Evolutionary conservation across 2,797 vertebrate genomes (phyloP).

Genomic region (Atherinosoma microstoma): DNA sequence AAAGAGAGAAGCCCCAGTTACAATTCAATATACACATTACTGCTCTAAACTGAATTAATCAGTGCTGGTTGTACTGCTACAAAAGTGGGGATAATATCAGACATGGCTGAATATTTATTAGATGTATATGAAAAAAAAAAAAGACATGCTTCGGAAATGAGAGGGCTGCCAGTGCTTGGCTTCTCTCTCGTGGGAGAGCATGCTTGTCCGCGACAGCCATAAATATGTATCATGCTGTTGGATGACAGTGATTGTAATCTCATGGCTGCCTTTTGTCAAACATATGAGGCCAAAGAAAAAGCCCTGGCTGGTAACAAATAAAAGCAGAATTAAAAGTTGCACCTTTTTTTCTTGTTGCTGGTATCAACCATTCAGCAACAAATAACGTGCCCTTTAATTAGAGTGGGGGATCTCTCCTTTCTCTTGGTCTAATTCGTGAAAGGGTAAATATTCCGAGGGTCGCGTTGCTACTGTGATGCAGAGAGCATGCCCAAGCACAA

Average conservation of each 20-base stretch:
- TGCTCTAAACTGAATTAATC: constrained; percentile 64
- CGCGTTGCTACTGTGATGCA: constrained; percentile 49
- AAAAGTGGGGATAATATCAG: constrained; percentile 70
- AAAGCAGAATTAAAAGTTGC: constrained; percentile 60
- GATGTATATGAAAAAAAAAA: constrained; percentile 37
- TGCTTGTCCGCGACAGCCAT: constrained; percentile 70
- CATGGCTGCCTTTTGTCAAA: constrained; percentile 57
- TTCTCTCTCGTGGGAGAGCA: constrained; percentile 44
- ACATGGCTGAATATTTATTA: constrained; percentile 66
- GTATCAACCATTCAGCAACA: constrained; percentile 55
- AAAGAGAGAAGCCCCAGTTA: constrained; percentile 29
- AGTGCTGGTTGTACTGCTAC: constrained; percentile 51
- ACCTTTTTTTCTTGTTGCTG: constrained; percentile 36
- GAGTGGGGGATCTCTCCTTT: constrained; percentile 25
- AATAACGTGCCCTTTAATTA: constrained; percentile 75
- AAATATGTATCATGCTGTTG: constrained; percentile 77
- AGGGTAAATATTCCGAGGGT: constrained; percentile 77
- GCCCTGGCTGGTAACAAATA: constrained; percentile 10
- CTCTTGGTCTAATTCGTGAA: constrained; percentile 57
- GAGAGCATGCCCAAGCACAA: constrained; percentile 65
- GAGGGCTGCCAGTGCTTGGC: constrained; percentile 44
- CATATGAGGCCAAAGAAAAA: constrained; percentile 55
- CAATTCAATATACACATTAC: constrained; percentile 46
- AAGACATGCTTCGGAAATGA: constrained; percentile 73
- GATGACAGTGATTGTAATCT: constrained; percentile 75